Evolutionary conservation across 1,140 invertebrate genomes (phyloP).

Genomic region (Ceratosolen fusciceps): DNA sequence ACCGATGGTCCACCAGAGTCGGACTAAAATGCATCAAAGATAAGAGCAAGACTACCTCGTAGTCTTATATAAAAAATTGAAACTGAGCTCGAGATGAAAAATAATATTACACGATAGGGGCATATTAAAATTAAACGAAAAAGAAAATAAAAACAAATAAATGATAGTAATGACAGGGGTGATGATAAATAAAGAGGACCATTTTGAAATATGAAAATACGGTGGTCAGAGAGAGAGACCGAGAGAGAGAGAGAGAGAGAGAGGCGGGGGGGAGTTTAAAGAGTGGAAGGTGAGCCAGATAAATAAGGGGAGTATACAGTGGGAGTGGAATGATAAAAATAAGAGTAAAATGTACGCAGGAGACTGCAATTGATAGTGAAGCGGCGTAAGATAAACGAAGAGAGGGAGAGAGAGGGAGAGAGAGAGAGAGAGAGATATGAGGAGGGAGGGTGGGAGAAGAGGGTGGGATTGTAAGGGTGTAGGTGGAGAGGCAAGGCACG

Average conservation of each 20-base stretch:
- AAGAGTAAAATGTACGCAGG: not conserved
- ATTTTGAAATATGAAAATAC: not conserved
- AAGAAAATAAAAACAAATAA: no score
- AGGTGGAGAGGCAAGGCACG: not conserved
- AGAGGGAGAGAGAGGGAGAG: constrained; percentile 34
- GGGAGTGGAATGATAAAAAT: not conserved
- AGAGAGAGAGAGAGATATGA: constrained; percentile 26
- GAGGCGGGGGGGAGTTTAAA: not conserved
- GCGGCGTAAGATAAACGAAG: not conserved
- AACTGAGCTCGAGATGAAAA: not conserved
- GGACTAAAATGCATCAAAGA: not conserved
- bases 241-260: not conserved
- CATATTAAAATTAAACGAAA: not conserved
- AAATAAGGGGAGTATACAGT: not conserved
- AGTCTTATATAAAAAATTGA: not conserved
- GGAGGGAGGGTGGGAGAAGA: constrained; percentile 7
- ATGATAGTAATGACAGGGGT: no score
- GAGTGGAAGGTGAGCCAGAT: not conserved
- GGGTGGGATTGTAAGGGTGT: constrained; percentile 39
- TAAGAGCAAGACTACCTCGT: not conserved
- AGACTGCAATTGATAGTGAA: not conserved
- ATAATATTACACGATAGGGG: not conserved
- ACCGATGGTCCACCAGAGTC: constrained; percentile 1
- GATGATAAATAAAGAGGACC: not conserved
- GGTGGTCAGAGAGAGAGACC: not conserved